Evolutionary conservation across 1,140 invertebrate genomes (phyloP), one percentile per base, ranked within the genome.

Genomic region (Panagrolaimus sp.): DNA sequence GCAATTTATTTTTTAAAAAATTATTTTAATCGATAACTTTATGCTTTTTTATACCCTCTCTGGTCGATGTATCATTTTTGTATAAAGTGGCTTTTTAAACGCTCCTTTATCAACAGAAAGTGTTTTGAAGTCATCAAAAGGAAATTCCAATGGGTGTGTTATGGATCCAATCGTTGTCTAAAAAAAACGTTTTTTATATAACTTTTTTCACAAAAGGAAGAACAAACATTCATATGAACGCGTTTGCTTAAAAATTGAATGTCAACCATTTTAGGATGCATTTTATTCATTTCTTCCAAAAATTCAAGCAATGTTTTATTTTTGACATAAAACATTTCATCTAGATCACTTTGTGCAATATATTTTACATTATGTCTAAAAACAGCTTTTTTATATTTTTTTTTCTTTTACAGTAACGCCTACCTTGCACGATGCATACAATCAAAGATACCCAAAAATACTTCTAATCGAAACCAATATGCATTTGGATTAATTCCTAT

Each of bases 401-500:
- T 16, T 23, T 3, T n/a, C 61, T n/a, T n/a, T 14, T 16, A 23
- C 61, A 63, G 61, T 63, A 23, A 48, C 5, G n/a, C 46, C 9
- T 4, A 63, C 64, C 68, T 63, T 14, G 68, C 68, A 14, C 69
- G 68, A 2, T 53, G 68, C 68, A 70, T 72, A 5, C 68, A 70
- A 42, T 70, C 68, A 14, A 70, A 70, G 25, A 70, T 71, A 1
- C 48, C 66, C 25, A 70, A 23, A 45, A 71, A 71, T 38, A 46
- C 38, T 71, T 70, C 68, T 16, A 70, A 27, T 66, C 68, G 69
- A 44, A 66, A 70, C 68, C 67, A 70, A 38, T 72, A 71, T 5
- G 25, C 20, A 62, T 70, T 70, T 13, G 68, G 68, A 51, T 51
- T 51, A 43, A 73, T 48, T 5, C 9, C n/a, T n/a, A n/a, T 2